A percentile compares a stretch with the other conserved stretches of the same genome.
Evolutionary conservation across 2,888 invertebrate genomes (phyloP).

Genomic region (Andrena minutula): DNA sequence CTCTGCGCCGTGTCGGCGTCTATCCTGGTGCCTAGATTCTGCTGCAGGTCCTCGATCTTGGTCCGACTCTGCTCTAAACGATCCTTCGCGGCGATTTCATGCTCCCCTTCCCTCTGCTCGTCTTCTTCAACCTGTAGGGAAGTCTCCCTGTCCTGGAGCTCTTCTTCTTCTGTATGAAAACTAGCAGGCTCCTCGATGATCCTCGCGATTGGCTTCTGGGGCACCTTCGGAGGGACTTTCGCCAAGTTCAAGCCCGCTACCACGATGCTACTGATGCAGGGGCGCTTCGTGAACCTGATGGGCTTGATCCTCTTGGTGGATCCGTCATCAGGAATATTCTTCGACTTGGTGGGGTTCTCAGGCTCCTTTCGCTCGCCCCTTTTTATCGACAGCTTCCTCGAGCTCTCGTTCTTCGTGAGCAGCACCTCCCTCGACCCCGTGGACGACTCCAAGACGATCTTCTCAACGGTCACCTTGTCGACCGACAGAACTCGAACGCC

Average conservation of each 20-base stretch:
- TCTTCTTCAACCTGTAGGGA: not conserved
- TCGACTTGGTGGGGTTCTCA: not conserved
- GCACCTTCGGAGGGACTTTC: slow-evolving; percentile 67
- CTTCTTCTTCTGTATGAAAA: not conserved
- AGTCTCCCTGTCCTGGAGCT: not conserved
- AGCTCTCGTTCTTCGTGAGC: slow-evolving; percentile 73
- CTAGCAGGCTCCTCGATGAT: not conserved
- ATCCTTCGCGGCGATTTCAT: slow-evolving; percentile 65
- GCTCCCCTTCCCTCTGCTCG: not conserved
- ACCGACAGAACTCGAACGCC: slow-evolving; percentile 72
- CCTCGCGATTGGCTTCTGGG: slow-evolving; percentile 54
- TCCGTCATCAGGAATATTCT: slow-evolving; percentile 29
- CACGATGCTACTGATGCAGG: slow-evolving; percentile 66
- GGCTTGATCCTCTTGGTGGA: slow-evolving; percentile 66
- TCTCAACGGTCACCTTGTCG: slow-evolving; percentile 76
- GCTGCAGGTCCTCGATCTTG: slow-evolving; percentile 77
- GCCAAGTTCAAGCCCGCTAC: slow-evolving; percentile 5
- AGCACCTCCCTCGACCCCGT: slow-evolving; percentile 71
- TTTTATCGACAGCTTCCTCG: slow-evolving; percentile 61
- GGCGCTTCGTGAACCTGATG: slow-evolving; percentile 69
- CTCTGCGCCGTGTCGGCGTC: slow-evolving; percentile 75
- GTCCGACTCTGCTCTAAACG: slow-evolving; percentile 73
- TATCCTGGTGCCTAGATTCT: slow-evolving; percentile 76
- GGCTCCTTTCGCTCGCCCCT: slow-evolving; percentile 21
- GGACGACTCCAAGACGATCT: slow-evolving; percentile 72